These are phyloP conservation scores for Drosophila miranda DNA, from an alignment of 1,140 invertebrate species.

Conservation along the genomic window DNA sequence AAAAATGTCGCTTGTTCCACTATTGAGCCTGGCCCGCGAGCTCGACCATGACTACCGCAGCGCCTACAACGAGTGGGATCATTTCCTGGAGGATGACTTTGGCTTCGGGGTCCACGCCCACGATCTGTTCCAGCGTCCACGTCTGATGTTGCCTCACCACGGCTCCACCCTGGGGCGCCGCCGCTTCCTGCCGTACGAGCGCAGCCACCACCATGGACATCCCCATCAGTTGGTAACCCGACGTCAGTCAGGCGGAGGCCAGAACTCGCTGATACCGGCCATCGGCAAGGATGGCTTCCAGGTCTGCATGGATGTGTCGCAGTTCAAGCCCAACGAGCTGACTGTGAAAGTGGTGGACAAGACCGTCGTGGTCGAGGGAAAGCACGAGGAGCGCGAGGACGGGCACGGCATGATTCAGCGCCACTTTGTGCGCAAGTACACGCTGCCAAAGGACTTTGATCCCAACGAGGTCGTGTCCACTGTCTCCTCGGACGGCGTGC, in stretches of 20 bases:
- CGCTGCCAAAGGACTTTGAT: slow-evolving; percentile 87
- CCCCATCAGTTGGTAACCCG: slow-evolving; percentile 47
- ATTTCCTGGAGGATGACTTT: slow-evolving; percentile 74
- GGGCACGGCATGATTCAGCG: slow-evolving; percentile 89
- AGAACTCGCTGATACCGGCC: slow-evolving; percentile 50
- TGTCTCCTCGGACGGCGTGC: slow-evolving; percentile 89
- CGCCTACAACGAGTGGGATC: slow-evolving; percentile 50
- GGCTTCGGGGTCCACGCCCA: slow-evolving; percentile 74
- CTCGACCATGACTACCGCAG: slow-evolving; percentile 53
- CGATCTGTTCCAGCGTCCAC: slow-evolving; percentile 71
- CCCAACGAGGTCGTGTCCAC: slow-evolving; percentile 86
- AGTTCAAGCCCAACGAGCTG: slow-evolving; percentile 93
- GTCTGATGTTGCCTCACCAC: slow-evolving; percentile 48
- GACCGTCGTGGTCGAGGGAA: slow-evolving; percentile 87
- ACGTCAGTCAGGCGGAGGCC: slow-evolving; percentile 24
- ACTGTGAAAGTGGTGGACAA: slow-evolving; percentile 90
- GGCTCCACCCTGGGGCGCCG: slow-evolving; percentile 34
- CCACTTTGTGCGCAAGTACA: slow-evolving; percentile 88
- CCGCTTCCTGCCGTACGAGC: slow-evolving; percentile 52
- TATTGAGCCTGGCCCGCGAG: slow-evolving; percentile 70
- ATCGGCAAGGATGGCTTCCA: slow-evolving; percentile 86
- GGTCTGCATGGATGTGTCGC: slow-evolving; percentile 90
- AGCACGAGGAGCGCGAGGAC: slow-evolving; percentile 90
- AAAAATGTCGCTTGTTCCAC: slow-evolving; percentile 77
- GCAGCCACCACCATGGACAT: slow-evolving; percentile 20